phyloP scores from a whole-genome alignment of 2,113 vertebrate genomes.

The Dinomys branickii region DNA sequence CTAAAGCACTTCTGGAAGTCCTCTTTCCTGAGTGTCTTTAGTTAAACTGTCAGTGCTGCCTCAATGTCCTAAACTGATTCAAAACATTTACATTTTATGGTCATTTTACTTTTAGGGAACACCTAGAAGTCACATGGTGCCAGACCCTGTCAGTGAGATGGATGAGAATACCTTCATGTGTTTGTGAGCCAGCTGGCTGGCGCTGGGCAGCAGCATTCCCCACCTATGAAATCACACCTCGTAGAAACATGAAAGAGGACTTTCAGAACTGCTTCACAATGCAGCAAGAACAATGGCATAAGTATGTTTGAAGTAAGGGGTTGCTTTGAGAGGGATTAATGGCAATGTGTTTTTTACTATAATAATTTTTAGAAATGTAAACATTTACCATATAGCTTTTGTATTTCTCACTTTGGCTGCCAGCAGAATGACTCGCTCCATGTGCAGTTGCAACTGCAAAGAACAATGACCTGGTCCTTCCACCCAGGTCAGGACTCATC shows the following conservation, averaged over 20 bases:
- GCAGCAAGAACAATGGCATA: not conserved
- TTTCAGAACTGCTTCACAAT: not conserved
- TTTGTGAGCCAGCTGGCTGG: not conserved
- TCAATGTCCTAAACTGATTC: not conserved
- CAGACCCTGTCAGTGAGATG: not conserved
- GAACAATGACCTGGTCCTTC: not conserved
- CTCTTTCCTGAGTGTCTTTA: not conserved
- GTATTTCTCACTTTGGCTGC: not conserved
- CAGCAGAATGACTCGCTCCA: not conserved
- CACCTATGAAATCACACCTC: not conserved
- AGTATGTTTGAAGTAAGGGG: not conserved
- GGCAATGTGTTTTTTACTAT: not conserved
- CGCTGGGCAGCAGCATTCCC: not conserved
- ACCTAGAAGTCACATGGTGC: not conserved
- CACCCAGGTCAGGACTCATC: not conserved
- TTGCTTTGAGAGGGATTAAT: not conserved
- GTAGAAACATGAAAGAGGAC: not conserved
- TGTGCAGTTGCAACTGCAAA: not conserved
- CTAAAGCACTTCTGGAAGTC: not conserved
- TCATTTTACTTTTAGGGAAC: not conserved
- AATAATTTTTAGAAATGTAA: not conserved
- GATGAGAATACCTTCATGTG: not conserved
- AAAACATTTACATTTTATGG: not conserved
- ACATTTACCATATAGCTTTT: not conserved
- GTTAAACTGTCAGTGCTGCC: not conserved